Conservation (phyloP, 2,888 invertebrate genomes). For the Aleiodes testaceus region DNA sequence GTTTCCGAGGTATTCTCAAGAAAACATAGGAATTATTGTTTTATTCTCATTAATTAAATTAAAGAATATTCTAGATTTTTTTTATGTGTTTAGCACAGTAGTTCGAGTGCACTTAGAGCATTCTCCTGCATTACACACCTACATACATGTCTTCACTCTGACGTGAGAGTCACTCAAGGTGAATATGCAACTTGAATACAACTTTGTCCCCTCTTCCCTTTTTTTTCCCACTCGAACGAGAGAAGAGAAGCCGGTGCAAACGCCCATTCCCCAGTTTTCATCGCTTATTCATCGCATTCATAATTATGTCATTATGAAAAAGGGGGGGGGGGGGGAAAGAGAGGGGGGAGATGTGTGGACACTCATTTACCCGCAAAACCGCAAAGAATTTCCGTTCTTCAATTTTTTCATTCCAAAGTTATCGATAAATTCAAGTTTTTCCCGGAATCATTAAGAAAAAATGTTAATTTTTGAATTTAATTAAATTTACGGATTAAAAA, state of each 20-base stretch:
- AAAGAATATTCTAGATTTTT: no score
- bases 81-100: slow-evolving; percentile 8
- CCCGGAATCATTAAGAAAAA: no score
- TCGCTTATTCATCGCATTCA: slow-evolving; percentile 19
- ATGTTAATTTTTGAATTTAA: not conserved
- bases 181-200: slow-evolving; percentile 47
- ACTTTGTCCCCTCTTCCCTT: slow-evolving; percentile 26
- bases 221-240: slow-evolving; percentile 2
- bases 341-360: no score
- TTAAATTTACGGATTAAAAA: not conserved
- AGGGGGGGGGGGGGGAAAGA: not conserved
- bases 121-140: slow-evolving; percentile 48
- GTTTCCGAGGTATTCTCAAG: no score
- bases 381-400: no score
- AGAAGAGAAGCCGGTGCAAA: slow-evolving; percentile 33
- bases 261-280: not conserved
- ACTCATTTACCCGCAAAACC: no score
- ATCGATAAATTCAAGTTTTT: no score
- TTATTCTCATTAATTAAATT: no score
- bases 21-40: no score
- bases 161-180: slow-evolving; percentile 49
- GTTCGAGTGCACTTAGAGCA: slow-evolving; percentile 41
- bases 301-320: slow-evolving; percentile 1
- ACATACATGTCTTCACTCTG: slow-evolving; percentile 33
- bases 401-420: no score